phyloP scores from a whole-genome alignment of 2,113 vertebrate species.

The Himantopus leucocephalus region DNA sequence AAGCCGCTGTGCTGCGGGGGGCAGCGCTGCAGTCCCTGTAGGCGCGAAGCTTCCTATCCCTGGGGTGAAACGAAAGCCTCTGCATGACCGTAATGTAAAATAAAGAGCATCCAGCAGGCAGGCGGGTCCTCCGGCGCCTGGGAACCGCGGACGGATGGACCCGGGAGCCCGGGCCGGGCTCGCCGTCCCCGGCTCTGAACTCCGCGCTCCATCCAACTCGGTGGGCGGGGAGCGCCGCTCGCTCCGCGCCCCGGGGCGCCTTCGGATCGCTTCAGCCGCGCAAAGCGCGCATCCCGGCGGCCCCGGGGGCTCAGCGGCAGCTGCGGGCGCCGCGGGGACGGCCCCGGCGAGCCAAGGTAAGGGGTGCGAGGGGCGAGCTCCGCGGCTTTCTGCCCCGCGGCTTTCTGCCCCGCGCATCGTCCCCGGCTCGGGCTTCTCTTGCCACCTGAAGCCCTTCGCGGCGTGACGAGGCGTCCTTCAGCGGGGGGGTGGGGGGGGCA shows the following conservation, averaged over 20 bases:
- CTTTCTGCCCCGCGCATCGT: background rate
- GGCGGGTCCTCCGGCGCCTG: background rate
- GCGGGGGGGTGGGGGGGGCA: fast-evolving
- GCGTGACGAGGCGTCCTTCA: background rate
- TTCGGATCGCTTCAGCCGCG: background rate
- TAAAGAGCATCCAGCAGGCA: background rate
- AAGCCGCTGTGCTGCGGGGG: background rate
- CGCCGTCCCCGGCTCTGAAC: background rate
- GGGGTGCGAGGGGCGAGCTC: background rate
- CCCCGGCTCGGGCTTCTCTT: background rate
- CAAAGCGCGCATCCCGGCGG: background rate
- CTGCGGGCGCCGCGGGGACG: background rate
- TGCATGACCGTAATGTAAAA: background rate
- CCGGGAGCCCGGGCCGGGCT: no score
- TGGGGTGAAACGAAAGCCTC: background rate
- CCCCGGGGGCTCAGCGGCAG: background rate
- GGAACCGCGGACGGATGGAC: background rate
- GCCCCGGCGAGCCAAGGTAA: background rate
- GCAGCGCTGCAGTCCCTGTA: background rate
- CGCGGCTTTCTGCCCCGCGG: background rate
- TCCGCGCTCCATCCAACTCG: background rate
- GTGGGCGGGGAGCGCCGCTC: no score
- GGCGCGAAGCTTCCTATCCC: background rate
- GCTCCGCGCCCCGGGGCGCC: background rate
- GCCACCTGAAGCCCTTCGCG: background rate